phyloP scores from a whole-genome alignment of 2,113 vertebrate genomes.

The Chauna torquata region DNA sequence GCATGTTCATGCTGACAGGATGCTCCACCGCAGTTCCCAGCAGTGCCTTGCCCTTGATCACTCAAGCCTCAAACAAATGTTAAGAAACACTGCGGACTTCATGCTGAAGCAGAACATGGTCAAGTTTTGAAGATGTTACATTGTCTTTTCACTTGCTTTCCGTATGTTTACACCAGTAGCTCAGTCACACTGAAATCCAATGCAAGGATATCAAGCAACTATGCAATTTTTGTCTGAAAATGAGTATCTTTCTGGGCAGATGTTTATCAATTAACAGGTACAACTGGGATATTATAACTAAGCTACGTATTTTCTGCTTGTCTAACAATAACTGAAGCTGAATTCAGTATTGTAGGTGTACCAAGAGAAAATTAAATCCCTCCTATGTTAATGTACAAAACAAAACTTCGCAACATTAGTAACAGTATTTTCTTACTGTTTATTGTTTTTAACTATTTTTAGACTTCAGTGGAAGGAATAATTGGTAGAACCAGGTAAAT shows the following conservation, averaged over 20 bases:
- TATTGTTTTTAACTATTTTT: background rate
- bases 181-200: background rate
- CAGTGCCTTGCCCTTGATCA: background rate
- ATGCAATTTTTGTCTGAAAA: conserved; percentile 5
- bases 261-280: conserved; percentile 17
- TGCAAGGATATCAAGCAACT: background rate
- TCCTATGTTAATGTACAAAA: background rate
- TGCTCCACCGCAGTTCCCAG: background rate
- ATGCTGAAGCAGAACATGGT: background rate
- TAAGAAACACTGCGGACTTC: background rate
- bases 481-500: background rate
- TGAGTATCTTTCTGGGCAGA: background rate
- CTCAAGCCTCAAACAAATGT: background rate
- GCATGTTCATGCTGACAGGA: background rate
- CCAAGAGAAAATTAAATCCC: background rate
- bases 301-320: conserved; percentile 11
- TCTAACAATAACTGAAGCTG: conserved; percentile 5
- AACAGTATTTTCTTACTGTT: background rate
- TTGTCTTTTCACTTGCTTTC: background rate
- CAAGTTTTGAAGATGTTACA: background rate
- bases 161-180: background rate
- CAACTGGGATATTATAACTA: conserved; percentile 11
- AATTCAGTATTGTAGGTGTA: background rate
- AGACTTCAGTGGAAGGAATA: background rate
- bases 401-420: background rate